Base-by-base conservation (phyloP, 1,140 invertebrate genomes). In the Sitodiplosis mosellana region DNA sequence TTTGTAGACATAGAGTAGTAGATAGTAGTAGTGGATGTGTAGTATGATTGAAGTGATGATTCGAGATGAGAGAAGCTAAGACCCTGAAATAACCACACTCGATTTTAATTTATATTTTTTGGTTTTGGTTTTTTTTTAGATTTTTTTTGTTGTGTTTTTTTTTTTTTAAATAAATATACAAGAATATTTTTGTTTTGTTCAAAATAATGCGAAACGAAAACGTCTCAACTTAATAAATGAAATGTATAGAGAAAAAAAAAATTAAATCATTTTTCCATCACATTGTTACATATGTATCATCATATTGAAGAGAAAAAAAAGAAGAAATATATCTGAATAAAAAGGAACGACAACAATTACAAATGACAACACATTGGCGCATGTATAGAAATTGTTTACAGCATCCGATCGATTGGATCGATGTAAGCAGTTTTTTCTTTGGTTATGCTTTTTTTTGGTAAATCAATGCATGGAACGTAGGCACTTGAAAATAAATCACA, bases 81-180 rank as follows among this genome's bases (percentile, higher is more conserved):
- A 19, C 43, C 43, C 43, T 45, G 43, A 45, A 45, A 45, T 45
- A 27, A 38, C 36, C 36, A n/a, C 43, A 45, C 43, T 22, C 27
- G 8, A n/a, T n/a, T 27, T 45, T 45, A 27, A 45, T 45, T 45
- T 12, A 15, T 27, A 22, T 2, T 4, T 45, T 45, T 38, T 17
- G 3, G 17, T 38, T 38, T 14, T 38, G 17, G 12, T 5, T 38
- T 38, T 38, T n/a, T n/a, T n/a, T n/a, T n/a, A n/a, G n/a, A n/a
- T n/a, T n/a, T n/a, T n/a, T n/a, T 38, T 38, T 38, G 12, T 38
- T 38, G 36, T n/a, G 36, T 38, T 38, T n/a, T n/a, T n/a, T n/a
- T n/a, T n/a, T n/a, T n/a, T n/a, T 38, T 38, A 38, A 38, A n/a
- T n/a, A n/a, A 38, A n/a, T 38, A n/a, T 38, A 14, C 17, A 38